These are phyloP conservation scores for Lepus townsendii DNA, from an alignment of 2,797 vertebrate species.

Conservation along the genomic window DNA sequence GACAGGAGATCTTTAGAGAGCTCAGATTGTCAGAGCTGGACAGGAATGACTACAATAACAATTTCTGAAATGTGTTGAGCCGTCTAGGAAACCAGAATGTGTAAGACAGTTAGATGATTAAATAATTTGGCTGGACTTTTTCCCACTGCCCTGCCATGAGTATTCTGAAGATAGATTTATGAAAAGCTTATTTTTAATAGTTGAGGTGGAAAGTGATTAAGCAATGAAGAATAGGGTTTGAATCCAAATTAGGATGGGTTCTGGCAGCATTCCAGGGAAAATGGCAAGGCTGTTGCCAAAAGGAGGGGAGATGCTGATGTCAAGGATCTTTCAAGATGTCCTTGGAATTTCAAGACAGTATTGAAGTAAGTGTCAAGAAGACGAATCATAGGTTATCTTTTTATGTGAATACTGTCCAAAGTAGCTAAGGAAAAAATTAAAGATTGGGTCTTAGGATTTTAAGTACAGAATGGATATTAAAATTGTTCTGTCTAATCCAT, in stretches of 20 bases:
- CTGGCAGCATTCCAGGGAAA: conserved; percentile 3
- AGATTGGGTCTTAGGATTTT: conserved; percentile 40
- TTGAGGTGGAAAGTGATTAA: conserved; percentile 44
- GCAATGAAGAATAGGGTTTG: not conserved
- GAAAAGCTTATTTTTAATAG: conserved; percentile 48
- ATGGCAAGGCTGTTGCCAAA: conserved; percentile 28
- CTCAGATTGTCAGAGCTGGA: not conserved
- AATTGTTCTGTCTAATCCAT: not conserved
- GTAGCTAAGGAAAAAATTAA: conserved; percentile 29
- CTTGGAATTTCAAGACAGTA: conserved; percentile 24
- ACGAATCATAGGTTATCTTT: not conserved
- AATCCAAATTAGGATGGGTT: conserved; percentile 7
- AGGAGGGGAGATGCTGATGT: not conserved
- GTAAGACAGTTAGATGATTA: not conserved
- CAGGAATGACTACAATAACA: not conserved
- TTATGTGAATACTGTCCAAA: not conserved
- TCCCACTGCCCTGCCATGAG: not conserved
- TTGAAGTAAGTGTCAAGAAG: not conserved
- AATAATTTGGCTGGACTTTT: not conserved
- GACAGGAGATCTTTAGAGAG: not conserved
- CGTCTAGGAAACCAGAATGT: not conserved
- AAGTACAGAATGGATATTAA: not conserved
- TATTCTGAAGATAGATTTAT: conserved; percentile 29
- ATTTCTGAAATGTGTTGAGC: not conserved
- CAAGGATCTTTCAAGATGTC: not conserved